phyloP scores from a whole-genome alignment of 2,797 vertebrate species.

The Xenopus petersii region DNA sequence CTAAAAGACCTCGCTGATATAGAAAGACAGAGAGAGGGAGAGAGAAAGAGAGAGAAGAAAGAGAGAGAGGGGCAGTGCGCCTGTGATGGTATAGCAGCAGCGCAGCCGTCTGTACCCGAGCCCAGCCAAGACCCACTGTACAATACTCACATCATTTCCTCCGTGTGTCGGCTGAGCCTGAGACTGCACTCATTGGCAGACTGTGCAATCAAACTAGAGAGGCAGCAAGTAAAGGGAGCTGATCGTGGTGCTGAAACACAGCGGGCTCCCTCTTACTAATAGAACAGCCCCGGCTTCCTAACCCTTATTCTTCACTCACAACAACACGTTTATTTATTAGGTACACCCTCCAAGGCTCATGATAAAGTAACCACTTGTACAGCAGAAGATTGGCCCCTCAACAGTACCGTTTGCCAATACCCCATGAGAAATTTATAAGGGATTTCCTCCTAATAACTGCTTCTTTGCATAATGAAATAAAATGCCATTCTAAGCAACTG shows the following conservation, averaged over 20 bases:
- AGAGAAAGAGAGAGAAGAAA: constrained; percentile 54
- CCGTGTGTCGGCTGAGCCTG: constrained; percentile 28
- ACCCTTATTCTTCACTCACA: too few relatives aligned
- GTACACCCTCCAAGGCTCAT: too few relatives aligned
- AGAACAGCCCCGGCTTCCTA: too few relatives aligned
- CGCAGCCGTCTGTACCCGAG: constrained; percentile 42
- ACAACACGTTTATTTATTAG: too few relatives aligned
- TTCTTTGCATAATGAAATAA: too few relatives aligned
- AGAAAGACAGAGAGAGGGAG: constrained; percentile 58
- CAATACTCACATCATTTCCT: constrained; percentile 50
- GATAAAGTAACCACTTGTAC: too few relatives aligned
- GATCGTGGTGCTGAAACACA: constrained; percentile 27
- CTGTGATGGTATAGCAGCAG: constrained; percentile 51
- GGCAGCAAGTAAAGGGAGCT: constrained; percentile 7
- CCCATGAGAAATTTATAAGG: too few relatives aligned
- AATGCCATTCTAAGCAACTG: too few relatives aligned
- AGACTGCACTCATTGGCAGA: constrained; percentile 29
- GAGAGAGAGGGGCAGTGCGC: constrained; percentile 51
- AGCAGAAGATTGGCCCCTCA: too few relatives aligned
- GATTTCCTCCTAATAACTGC: too few relatives aligned
- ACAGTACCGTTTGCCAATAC: too few relatives aligned
- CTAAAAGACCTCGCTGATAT: constrained; percentile 48
- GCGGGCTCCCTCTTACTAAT: background rate
- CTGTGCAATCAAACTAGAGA: constrained; percentile 15
- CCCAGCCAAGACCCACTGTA: constrained; percentile 41